phyloP scores from a whole-genome alignment of 2,797 vertebrate species.

The Rhynchonycteris naso region DNA sequence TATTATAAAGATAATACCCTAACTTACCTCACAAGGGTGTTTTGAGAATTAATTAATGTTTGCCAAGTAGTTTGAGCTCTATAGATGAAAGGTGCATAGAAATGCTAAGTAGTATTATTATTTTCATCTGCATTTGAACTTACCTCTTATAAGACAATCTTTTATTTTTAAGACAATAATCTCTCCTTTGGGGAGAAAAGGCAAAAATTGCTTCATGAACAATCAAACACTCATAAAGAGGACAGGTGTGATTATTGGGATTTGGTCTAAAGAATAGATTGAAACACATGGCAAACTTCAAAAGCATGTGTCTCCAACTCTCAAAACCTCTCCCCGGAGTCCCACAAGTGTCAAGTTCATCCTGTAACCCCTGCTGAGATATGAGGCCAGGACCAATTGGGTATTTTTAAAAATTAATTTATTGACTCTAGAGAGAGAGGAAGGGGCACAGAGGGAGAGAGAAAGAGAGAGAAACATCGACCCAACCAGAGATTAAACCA shows the following conservation, averaged over 20 bases:
- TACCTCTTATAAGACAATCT: constrained; percentile 36
- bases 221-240: neutral
- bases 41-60: constrained; percentile 81
- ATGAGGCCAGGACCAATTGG: neutral
- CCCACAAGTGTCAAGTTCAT: constrained; percentile 51
- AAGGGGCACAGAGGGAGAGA: too few relatives aligned
- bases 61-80: constrained; percentile 73
- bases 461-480: too few relatives aligned
- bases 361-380: constrained; percentile 38
- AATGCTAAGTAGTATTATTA: constrained; percentile 67
- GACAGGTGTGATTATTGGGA: constrained; percentile 64
- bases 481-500: too few relatives aligned
- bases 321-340: constrained; percentile 25
- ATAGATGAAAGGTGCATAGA: constrained; percentile 74
- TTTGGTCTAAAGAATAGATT: constrained; percentile 52
- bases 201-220: constrained; percentile 48
- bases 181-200: constrained; percentile 68
- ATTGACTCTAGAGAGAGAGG: too few relatives aligned
- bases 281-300: constrained; percentile 57
- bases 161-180: constrained; percentile 64
- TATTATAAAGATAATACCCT: constrained; percentile 81
- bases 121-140: constrained; percentile 74
- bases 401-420: neutral
- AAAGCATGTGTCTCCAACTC: constrained; percentile 53
- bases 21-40: constrained; percentile 63